Evolutionary conservation across 2,888 invertebrate species (phyloP).

Genomic region (Volucella inflata): DNA sequence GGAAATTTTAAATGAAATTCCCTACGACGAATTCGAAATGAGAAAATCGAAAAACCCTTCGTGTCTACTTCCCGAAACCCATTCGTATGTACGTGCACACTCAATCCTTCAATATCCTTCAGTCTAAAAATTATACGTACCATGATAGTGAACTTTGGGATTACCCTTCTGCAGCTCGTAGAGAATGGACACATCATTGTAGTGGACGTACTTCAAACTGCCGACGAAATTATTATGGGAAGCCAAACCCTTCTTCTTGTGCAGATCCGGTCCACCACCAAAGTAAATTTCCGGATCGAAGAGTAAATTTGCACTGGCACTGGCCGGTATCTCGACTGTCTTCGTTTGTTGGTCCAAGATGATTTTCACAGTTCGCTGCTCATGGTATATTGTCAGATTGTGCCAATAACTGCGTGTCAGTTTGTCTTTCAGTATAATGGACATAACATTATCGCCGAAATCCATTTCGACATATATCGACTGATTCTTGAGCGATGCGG

Average conservation of each 20-base stretch:
- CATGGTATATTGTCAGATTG: slow-evolving; percentile 93
- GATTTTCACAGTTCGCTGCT: slow-evolving; percentile 89
- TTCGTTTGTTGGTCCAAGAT: slow-evolving; percentile 90
- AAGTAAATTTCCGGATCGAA: slow-evolving; percentile 98
- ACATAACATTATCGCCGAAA: slow-evolving; percentile 91
- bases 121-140: slow-evolving; percentile 77
- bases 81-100: not conserved
- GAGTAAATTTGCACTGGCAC: slow-evolving; percentile 88
- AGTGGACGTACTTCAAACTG: slow-evolving; percentile 95
- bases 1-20: not conserved
- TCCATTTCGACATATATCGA: slow-evolving; percentile 94
- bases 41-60: not conserved
- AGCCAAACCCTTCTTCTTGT: slow-evolving; percentile 92
- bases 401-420: slow-evolving; percentile 93
- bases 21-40: slow-evolving; percentile 1
- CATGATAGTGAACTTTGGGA: slow-evolving; percentile 92
- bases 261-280: slow-evolving; percentile 93
- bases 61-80: not conserved
- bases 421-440: slow-evolving; percentile 87
- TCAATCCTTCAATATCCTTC: not conserved
- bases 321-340: slow-evolving; percentile 87
- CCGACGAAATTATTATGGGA: slow-evolving; percentile 95
- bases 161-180: slow-evolving; percentile 93
- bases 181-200: slow-evolving; percentile 95
- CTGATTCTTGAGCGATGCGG: slow-evolving; percentile 92